Conservation (phyloP, 2,888 invertebrate species). For the Bembecia ichneumoniformis region DNA sequence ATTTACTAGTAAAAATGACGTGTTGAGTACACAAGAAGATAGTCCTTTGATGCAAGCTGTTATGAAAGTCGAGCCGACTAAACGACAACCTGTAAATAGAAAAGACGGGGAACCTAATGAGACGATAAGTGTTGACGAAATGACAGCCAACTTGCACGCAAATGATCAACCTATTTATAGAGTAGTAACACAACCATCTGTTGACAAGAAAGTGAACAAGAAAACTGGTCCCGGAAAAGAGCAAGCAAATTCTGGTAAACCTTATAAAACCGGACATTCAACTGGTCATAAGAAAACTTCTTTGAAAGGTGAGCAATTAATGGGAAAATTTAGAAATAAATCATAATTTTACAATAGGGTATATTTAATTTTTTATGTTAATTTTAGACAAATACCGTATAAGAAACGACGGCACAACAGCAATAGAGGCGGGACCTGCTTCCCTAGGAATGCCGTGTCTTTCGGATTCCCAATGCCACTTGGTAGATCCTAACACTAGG, state of each 20-base stretch:
- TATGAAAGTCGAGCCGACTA: constrained; percentile 51
- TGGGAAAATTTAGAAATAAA: constrained; percentile 1
- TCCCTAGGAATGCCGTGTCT: constrained; percentile 85
- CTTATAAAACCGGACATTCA: constrained; percentile 46
- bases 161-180: constrained; percentile 64
- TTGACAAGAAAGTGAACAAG: constrained; percentile 54
- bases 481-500: constrained; percentile 82
- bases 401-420: constrained; percentile 39
- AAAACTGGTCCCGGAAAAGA: constrained; percentile 45
- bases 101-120: constrained; percentile 58
- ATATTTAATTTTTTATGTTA: constrained; percentile 1
- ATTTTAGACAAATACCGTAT: constrained; percentile 54
- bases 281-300: constrained; percentile 50
- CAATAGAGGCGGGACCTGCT: constrained; percentile 67
- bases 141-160: constrained; percentile 62
- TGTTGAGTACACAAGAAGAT: constrained; percentile 51
- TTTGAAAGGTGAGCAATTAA: constrained; percentile 42
- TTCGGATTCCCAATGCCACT: constrained; percentile 83
- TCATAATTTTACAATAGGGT: constrained; percentile 1
- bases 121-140: constrained; percentile 48
- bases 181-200: constrained; percentile 60
- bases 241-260: constrained; percentile 31
- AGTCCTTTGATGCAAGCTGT: constrained; percentile 59
- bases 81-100: constrained; percentile 42
- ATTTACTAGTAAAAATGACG: constrained; percentile 48